phyloP scores from a whole-genome alignment of 2,888 invertebrate genomes.

The Pandemis cinnamomeana region DNA sequence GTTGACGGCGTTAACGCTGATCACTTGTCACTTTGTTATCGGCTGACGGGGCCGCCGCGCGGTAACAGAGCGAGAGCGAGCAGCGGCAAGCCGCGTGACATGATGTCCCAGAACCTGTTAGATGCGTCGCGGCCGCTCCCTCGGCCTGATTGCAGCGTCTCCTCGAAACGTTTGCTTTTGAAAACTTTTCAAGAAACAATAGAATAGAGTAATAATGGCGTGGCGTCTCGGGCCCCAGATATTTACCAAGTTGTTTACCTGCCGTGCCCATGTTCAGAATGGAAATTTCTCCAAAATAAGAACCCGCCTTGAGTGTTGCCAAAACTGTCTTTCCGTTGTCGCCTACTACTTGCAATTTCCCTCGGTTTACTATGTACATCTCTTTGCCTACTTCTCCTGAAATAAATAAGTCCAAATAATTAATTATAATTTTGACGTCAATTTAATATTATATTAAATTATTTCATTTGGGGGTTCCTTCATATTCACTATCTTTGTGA shows the following conservation, averaged over 20 bases:
- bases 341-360: conserved; percentile 96
- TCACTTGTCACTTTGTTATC: conserved; percentile 51
- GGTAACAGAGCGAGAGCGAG: conserved; percentile 46
- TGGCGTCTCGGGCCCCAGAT: conserved; percentile 87
- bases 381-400: conserved; percentile 99
- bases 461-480: too few species aligned
- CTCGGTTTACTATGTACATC: conserved; percentile 99
- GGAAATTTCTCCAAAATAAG: conserved; percentile 99
- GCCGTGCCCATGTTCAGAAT: conserved; percentile 99
- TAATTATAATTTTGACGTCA: not conserved
- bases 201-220: conserved; percentile 81
- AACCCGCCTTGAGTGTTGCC: conserved; percentile 98
- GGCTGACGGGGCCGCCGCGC: not conserved
- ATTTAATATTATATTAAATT: not conserved
- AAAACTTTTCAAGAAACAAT: conserved; percentile 75
- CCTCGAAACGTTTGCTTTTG: conserved; percentile 81
- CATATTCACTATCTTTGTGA: too few species aligned
- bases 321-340: conserved; percentile 98
- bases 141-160: conserved; percentile 84
- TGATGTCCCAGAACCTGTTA: conserved; percentile 83
- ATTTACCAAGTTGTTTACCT: conserved; percentile 98
- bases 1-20: conserved; percentile 63
- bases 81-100: conserved; percentile 60
- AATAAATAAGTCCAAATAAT: not conserved
- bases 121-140: conserved; percentile 79